phyloP scores from a whole-genome alignment of 2,797 vertebrate species.

The Poecilia velifera region DNA sequence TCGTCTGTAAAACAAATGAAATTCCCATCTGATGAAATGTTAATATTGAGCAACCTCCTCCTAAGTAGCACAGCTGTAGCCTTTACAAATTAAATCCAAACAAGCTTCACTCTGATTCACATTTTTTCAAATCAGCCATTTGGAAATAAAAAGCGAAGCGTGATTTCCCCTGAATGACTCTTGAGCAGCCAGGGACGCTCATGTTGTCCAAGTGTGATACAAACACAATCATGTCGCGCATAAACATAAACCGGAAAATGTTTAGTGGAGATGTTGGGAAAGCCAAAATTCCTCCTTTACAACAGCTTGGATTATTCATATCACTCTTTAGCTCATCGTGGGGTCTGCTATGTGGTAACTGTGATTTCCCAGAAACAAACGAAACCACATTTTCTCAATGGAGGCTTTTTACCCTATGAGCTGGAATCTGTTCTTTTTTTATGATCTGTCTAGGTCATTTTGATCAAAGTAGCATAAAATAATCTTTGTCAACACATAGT shows the following conservation, averaged over 20 bases:
- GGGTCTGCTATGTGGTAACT: background rate
- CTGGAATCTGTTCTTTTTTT: background rate
- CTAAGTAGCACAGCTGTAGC: background rate
- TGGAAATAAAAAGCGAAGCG: constrained; percentile 8
- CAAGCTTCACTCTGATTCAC: constrained; percentile 5
- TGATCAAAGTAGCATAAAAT: background rate
- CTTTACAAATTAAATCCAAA: constrained; percentile 12
- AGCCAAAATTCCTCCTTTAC: constrained; percentile 34
- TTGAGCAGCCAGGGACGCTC: constrained; percentile 20
- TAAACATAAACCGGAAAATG: constrained; percentile 49
- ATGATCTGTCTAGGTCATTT: background rate
- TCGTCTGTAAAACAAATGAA: background rate
- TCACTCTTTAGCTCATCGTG: constrained; percentile 19
- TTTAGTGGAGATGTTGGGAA: constrained; percentile 27
- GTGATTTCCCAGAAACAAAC: background rate
- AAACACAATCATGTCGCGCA: constrained; percentile 32
- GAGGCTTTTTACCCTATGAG: background rate
- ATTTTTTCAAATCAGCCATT: constrained; percentile 1
- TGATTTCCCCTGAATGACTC: constrained; percentile 23
- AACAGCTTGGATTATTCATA: constrained; percentile 27
- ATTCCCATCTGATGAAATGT: background rate
- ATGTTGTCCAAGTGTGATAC: constrained; percentile 10
- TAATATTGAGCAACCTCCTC: background rate
- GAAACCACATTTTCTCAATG: background rate
- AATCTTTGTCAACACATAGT: background rate